Conservation (phyloP, 1,140 invertebrate genomes). For the Pseudomyrmex dendroicus region DNA sequence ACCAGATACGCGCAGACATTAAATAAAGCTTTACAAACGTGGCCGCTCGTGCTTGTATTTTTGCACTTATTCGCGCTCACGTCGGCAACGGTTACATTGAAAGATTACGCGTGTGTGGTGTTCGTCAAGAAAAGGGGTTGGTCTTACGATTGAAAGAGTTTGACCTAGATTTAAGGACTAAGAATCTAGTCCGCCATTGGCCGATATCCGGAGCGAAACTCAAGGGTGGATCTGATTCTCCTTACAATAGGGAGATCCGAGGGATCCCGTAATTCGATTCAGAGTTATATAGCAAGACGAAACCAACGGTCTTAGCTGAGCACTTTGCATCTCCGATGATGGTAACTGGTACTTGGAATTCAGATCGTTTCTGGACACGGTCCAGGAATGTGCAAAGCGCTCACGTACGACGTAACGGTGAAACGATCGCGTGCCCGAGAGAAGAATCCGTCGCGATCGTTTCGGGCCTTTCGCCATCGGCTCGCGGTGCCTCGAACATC, state of each 20-base stretch:
- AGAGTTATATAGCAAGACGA: conserved; percentile 14
- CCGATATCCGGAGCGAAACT: conserved; percentile 76
- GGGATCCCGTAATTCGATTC: conserved; percentile 22
- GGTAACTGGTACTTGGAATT: conserved; percentile 52
- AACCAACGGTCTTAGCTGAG: conserved; percentile 25
- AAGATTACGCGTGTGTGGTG: not conserved
- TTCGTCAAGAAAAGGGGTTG: conserved; percentile 28
- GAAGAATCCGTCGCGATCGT: conserved; percentile 44
- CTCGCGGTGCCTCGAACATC: not conserved
- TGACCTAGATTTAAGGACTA: conserved; percentile 71
- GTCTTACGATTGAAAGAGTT: conserved; percentile 24
- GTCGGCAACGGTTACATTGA: not conserved
- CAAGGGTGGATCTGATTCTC: conserved; percentile 75
- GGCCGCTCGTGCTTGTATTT: too few relatives aligned
- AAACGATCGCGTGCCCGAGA: conserved; percentile 57
- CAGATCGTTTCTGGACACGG: conserved; percentile 71
- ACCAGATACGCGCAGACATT: too few relatives aligned
- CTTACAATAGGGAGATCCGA: conserved; percentile 19
- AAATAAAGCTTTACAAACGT: too few relatives aligned
- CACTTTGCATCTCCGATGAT: conserved; percentile 44
- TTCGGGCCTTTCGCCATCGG: not conserved
- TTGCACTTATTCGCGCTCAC: not conserved
- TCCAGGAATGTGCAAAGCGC: conserved; percentile 70
- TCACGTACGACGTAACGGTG: conserved; percentile 67
- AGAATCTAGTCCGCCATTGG: conserved; percentile 73